Percentiles rank a stretch among this genome's conserved stretches.
These are phyloP conservation scores for Gerosis bhagava DNA, from an alignment of 2,888 invertebrate species.

Conservation along the genomic window DNA sequence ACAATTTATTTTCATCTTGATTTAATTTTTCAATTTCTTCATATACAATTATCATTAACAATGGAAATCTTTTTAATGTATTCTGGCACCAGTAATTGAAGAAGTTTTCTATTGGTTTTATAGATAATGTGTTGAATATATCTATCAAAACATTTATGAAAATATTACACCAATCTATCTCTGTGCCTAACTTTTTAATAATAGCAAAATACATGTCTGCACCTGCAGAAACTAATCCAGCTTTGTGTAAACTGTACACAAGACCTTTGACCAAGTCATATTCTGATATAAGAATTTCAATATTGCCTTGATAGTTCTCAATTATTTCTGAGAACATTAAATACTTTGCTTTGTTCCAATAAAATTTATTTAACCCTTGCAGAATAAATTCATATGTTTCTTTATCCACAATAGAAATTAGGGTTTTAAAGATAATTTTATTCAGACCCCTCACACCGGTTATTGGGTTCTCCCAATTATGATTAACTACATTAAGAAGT, in stretches of 20 bases:
- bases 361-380: constrained; percentile 65
- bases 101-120: constrained; percentile 66
- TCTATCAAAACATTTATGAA: constrained; percentile 55
- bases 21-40: constrained; percentile 41
- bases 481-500: constrained; percentile 75
- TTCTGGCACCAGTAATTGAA: constrained; percentile 75
- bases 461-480: constrained; percentile 84
- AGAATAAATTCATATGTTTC: constrained; percentile 45
- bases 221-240: constrained; percentile 82
- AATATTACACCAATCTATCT: constrained; percentile 66
- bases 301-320: constrained; percentile 43
- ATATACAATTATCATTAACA: constrained; percentile 45
- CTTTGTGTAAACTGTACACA: constrained; percentile 65
- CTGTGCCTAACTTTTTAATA: constrained; percentile 57
- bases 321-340: constrained; percentile 79
- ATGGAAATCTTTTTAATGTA: constrained; percentile 70
- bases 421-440: constrained; percentile 68
- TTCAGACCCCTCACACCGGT: constrained; percentile 80
- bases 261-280: constrained; percentile 59
- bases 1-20: constrained; percentile 34
- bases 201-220: constrained; percentile 82
- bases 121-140: constrained; percentile 46
- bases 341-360: constrained; percentile 83
- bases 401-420: constrained; percentile 46
- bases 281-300: constrained; percentile 36